Conservation (phyloP, 2,797 vertebrate genomes). For the Pseudocheirus occidentalis region DNA sequence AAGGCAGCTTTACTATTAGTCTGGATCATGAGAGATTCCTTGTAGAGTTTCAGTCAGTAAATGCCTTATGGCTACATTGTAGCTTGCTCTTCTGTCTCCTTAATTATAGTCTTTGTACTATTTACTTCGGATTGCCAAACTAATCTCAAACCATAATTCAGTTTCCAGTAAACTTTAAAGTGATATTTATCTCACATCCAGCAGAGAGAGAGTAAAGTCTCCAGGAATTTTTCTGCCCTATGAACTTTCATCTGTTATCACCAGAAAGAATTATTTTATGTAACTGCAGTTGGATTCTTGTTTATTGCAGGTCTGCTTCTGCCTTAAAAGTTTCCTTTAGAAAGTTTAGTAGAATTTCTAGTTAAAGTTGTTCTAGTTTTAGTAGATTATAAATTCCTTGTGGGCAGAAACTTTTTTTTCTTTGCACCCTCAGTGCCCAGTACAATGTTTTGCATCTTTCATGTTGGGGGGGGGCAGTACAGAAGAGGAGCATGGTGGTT, state of each 20-base stretch:
- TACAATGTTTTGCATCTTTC: neutral
- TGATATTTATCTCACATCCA: conserved; percentile 33
- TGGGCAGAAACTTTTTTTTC: neutral
- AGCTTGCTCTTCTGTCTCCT: neutral
- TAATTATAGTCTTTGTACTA: neutral
- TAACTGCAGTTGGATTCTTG: neutral
- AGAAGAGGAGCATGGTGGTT: neutral
- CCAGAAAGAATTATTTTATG: neutral
- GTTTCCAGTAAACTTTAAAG: conserved; percentile 50
- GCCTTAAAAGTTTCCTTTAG: neutral
- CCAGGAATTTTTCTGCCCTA: neutral
- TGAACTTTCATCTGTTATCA: neutral
- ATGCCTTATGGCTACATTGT: neutral
- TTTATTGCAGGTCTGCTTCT: neutral
- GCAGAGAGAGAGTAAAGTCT: conserved; percentile 4
- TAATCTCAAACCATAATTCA: conserved; percentile 41
- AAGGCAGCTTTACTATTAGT: neutral
- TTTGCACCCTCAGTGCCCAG: neutral
- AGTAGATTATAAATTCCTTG: neutral
- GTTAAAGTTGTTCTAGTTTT: neutral
- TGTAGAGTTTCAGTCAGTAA: neutral
- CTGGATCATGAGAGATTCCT: neutral
- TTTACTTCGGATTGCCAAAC: conserved; percentile 20
- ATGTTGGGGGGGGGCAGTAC: neutral
- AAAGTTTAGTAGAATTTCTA: neutral